Percentiles rank a stretch among this genome's conserved stretches.
Evolutionary conservation across 2,797 vertebrate genomes (phyloP).

Genomic region (Leptodactylus fallax): DNA sequence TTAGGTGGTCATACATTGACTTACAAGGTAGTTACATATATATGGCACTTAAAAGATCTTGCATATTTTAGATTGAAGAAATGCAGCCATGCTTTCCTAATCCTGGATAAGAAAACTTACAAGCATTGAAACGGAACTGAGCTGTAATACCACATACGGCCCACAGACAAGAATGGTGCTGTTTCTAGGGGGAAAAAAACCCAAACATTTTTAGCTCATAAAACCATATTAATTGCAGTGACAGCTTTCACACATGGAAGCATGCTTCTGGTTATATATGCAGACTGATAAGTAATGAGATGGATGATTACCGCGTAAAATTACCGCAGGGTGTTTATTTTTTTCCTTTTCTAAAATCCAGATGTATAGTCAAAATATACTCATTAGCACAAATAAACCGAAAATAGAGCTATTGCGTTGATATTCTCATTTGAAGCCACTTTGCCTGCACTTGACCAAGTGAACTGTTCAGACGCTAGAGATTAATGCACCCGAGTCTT

Average conservation of each 20-base stretch:
- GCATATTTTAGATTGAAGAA: not conserved
- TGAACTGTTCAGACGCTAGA: conserved; percentile 55
- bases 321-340: not conserved
- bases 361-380: conserved; percentile 48
- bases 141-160: no score
- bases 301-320: not conserved
- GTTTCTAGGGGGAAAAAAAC: not conserved
- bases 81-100: no score
- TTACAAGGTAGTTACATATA: not conserved
- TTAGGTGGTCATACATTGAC: no score
- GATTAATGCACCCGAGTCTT: conserved; percentile 62
- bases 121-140: no score
- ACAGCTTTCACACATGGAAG: not conserved
- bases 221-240: not conserved
- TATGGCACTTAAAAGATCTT: not conserved
- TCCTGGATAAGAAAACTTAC: no score
- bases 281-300: not conserved
- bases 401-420: conserved; percentile 41
- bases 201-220: not conserved
- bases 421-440: conserved; percentile 56
- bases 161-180: not conserved
- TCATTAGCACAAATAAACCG: conserved; percentile 30
- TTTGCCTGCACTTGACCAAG: conserved; percentile 61
- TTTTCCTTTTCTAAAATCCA: conserved; percentile 36
- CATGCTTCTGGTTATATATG: not conserved